These are phyloP conservation scores for Drosophila infuscata DNA, from an alignment of 2,888 invertebrate genomes.

Conservation along the genomic window DNA sequence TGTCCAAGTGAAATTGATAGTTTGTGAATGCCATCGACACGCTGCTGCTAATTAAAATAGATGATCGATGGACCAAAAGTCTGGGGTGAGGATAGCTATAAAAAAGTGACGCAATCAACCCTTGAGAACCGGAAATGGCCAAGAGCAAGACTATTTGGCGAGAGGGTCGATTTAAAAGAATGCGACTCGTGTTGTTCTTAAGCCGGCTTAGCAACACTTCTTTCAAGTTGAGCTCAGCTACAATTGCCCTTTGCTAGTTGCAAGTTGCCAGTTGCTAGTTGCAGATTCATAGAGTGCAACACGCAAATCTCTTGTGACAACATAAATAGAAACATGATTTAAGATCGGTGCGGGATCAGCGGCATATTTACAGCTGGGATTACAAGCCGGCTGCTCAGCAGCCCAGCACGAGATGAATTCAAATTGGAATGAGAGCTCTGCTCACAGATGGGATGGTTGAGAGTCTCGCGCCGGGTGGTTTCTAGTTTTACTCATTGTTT, in stretches of 20 bases:
- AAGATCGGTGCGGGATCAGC: constrained; percentile 82
- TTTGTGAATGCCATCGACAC: constrained; percentile 79
- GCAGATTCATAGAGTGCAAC: constrained; percentile 35
- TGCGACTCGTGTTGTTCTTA: constrained; percentile 49
- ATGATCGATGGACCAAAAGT: constrained; percentile 68
- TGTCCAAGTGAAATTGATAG: constrained; percentile 78
- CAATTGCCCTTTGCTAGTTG: not conserved
- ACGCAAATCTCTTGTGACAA: constrained; percentile 83
- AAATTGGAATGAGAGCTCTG: constrained; percentile 24
- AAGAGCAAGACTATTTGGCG: not conserved
- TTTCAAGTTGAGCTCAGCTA: constrained; percentile 35
- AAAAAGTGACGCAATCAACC: constrained; percentile 61
- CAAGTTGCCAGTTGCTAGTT: constrained; percentile 11
- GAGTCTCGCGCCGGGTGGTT: constrained; percentile 67
- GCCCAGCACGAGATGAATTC: constrained; percentile 39
- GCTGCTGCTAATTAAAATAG: constrained; percentile 79
- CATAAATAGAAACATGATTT: constrained; percentile 84
- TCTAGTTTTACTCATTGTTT: constrained; percentile 33
- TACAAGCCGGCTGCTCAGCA: constrained; percentile 67
- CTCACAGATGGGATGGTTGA: constrained; percentile 7
- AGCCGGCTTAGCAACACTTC: constrained; percentile 78
- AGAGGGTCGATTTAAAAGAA: constrained; percentile 34
- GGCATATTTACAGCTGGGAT: constrained; percentile 83
- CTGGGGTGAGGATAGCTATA: constrained; percentile 34
- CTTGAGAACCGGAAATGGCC: constrained; percentile 65